Evolutionary conservation across 2,888 invertebrate genomes (phyloP).

Genomic region (Argyresthia goedartella): DNA sequence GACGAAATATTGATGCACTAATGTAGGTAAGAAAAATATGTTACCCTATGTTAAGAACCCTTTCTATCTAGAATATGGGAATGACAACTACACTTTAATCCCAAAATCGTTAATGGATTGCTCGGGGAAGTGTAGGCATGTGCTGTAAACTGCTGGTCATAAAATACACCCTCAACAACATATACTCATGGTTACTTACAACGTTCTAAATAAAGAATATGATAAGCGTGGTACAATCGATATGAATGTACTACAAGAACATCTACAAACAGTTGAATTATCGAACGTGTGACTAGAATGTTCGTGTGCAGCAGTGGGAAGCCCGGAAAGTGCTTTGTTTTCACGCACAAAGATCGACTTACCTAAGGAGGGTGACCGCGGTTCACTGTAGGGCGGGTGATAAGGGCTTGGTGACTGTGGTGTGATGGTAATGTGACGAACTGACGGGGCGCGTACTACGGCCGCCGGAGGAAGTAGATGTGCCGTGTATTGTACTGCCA

Average conservation of each 20-base stretch:
- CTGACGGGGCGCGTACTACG: not conserved
- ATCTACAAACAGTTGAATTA: conserved; percentile 11
- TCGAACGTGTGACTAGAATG: conserved; percentile 37
- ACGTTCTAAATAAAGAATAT: conserved; percentile 14
- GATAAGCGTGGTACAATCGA: conserved; percentile 31
- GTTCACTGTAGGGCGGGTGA: not conserved
- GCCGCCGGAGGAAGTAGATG: conserved; percentile 54
- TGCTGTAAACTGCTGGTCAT: too few species aligned
- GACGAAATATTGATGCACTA: too few species aligned
- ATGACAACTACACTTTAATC: too few species aligned
- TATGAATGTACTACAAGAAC: conserved; percentile 15
- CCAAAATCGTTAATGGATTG: too few species aligned
- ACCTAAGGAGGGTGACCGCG: conserved; percentile 2
- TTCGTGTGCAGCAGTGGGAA: conserved; percentile 26
- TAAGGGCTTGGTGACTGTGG: not conserved
- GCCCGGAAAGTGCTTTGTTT: conserved; percentile 16
- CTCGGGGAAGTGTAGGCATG: too few species aligned
- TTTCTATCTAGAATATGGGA: too few species aligned
- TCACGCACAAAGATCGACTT: conserved; percentile 1
- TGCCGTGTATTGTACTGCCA: conserved; percentile 42
- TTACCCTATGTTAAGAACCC: too few species aligned
- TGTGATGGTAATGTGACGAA: not conserved
- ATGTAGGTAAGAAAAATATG: too few species aligned
- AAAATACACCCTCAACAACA: too few species aligned
- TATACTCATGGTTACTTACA: too few species aligned